A percentile compares a stretch with the other conserved stretches of the same genome.
These are phyloP conservation scores for Stenichneumon culpator DNA, from an alignment of 2,888 invertebrate species.

Conservation along the genomic window DNA sequence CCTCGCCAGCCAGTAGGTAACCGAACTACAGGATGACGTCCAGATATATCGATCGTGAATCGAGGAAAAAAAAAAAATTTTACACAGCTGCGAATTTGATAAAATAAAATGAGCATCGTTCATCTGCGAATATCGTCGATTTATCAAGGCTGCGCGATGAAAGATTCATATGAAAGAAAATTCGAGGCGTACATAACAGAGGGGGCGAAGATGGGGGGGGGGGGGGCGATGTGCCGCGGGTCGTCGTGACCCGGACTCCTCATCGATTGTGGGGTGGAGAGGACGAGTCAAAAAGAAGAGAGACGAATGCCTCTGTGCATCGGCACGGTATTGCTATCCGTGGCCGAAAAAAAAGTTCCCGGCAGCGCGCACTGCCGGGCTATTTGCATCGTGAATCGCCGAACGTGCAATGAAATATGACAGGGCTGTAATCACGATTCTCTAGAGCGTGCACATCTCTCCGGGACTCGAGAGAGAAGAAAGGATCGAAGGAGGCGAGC, in stretches of 20 bases:
- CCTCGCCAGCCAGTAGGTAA: too few species aligned
- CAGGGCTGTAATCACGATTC: conserved; percentile 82
- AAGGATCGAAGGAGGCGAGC: conserved; percentile 24
- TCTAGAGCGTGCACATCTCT: conserved; percentile 58
- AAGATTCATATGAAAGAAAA: conserved; percentile 61
- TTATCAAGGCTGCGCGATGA: conserved; percentile 51
- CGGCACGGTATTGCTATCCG: conserved; percentile 52
- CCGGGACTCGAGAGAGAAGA: conserved; percentile 12
- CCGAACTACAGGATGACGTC: not conserved
- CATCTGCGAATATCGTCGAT: conserved; percentile 10
- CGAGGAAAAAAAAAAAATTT: not conserved
- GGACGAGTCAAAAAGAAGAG: conserved; percentile 53
- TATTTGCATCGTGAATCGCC: conserved; percentile 71
- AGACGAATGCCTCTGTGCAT: conserved; percentile 61
- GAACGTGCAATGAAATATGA: conserved; percentile 81
- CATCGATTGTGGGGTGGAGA: conserved; percentile 10
- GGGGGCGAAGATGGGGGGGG: not conserved
- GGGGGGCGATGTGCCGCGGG: conserved; percentile 20
- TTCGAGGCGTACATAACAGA: conserved; percentile 31
- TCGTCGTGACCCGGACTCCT: conserved; percentile 21
- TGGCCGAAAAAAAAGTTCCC: conserved; percentile 40
- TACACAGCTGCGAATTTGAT: not conserved
- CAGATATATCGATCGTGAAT: not conserved
- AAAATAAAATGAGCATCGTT: not conserved
- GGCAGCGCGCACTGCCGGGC: conserved; percentile 54